phyloP scores from a whole-genome alignment of 1,140 invertebrate genomes.

The Alviniconcha marisindica region DNA sequence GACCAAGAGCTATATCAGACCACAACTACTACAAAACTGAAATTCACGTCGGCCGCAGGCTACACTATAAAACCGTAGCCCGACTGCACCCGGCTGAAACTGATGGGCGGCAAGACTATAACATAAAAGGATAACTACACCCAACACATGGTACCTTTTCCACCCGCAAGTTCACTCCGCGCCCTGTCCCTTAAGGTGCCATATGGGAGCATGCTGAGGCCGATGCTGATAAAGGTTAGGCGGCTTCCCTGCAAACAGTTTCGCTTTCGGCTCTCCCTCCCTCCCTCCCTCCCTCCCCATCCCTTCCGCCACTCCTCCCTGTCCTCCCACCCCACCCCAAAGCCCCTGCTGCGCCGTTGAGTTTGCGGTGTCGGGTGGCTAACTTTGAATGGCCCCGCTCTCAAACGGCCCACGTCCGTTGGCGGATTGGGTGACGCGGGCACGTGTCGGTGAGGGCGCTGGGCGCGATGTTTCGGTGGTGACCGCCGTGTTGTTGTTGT shows the following conservation, averaged over 20 bases:
- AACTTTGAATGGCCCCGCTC: not conserved
- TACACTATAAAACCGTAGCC: too few relatives aligned
- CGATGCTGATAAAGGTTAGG: not conserved
- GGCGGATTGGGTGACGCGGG: not conserved
- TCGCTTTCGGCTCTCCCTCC: not conserved
- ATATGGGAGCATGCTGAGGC: constrained; percentile 5
- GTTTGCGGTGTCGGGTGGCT: not conserved
- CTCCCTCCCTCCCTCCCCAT: too few relatives aligned
- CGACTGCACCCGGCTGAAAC: too few relatives aligned
- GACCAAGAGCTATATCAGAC: too few relatives aligned
- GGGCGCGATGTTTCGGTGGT: not conserved
- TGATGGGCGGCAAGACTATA: too few relatives aligned
- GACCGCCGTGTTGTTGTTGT: too few relatives aligned
- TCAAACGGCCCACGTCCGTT: not conserved
- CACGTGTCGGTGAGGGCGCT: not conserved
- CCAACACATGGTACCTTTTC: constrained; percentile 11
- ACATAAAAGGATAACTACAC: too few relatives aligned
- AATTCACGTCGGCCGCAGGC: too few relatives aligned
- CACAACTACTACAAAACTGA: too few relatives aligned
- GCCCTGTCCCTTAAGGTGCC: not conserved
- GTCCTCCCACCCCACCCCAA: too few relatives aligned
- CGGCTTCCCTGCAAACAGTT: constrained; percentile 1
- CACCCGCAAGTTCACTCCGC: too few relatives aligned
- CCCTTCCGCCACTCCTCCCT: too few relatives aligned
- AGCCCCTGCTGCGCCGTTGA: not conserved